phyloP scores from a whole-genome alignment of 2,113 vertebrate genomes.

The Catharus fuscescens region DNA sequence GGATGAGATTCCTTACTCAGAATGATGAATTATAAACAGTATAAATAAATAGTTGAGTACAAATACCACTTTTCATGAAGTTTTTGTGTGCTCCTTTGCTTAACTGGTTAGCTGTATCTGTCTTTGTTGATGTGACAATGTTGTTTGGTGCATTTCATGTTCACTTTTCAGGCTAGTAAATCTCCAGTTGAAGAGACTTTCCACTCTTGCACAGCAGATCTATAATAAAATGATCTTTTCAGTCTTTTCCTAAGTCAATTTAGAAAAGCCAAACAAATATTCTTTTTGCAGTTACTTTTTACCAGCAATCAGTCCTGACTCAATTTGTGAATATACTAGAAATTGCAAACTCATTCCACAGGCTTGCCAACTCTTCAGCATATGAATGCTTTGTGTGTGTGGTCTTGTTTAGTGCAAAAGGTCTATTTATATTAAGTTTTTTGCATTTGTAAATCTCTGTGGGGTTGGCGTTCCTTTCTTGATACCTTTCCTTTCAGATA shows the following conservation, averaged over 20 bases:
- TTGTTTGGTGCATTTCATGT: not conserved
- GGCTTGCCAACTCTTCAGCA: not conserved
- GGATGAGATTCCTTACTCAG: not conserved
- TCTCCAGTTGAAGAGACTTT: not conserved
- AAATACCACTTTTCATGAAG: not conserved
- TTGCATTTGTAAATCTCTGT: not conserved
- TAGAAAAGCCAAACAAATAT: not conserved
- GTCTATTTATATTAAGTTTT: not conserved
- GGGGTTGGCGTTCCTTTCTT: not conserved
- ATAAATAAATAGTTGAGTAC: not conserved
- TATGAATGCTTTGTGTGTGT: not conserved
- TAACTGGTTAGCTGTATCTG: not conserved
- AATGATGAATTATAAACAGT: not conserved
- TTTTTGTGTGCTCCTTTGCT: not conserved
- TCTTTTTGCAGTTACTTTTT: not conserved
- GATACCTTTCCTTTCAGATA: not conserved
- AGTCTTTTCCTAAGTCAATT: not conserved
- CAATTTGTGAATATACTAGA: not conserved
- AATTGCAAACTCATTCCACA: not conserved
- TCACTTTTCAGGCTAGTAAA: not conserved
- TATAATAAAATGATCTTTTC: not conserved
- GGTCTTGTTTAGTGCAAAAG: not conserved
- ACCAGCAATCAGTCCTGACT: not conserved
- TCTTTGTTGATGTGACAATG: rapidly evolving
- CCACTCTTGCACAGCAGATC: not conserved